phyloP scores from a whole-genome alignment of 92 coral and sea anemone species.

The Phenganax marumi region DNA sequence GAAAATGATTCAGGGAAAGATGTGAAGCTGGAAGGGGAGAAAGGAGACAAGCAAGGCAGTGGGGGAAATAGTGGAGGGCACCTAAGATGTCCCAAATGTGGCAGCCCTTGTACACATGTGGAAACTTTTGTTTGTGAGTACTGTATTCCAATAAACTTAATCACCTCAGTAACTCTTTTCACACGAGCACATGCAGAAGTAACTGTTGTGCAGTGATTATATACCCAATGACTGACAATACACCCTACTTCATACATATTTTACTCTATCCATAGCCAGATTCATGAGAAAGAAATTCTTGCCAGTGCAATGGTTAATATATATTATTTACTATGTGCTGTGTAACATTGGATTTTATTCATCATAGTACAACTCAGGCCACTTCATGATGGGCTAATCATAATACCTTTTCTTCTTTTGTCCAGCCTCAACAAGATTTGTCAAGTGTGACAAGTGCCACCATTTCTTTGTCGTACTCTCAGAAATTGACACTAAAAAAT shows the following conservation, averaged over 20 bases:
- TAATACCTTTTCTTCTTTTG: slow-evolving; percentile 9
- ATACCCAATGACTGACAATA: no score
- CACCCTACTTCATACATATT: no score
- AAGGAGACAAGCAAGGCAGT: slow-evolving; percentile 51
- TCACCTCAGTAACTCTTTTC: not conserved
- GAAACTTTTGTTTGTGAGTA: slow-evolving; percentile 55
- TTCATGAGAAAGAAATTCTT: no score
- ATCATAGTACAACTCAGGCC: no score
- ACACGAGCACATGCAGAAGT: not conserved
- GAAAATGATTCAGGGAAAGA: slow-evolving; percentile 10
- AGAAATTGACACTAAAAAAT: slow-evolving; percentile 86
- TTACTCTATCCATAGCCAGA: no score
- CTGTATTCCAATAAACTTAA: not conserved
- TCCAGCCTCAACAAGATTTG: slow-evolving; percentile 96
- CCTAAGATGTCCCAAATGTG: slow-evolving; percentile 96
- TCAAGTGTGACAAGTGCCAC: slow-evolving; percentile 95
- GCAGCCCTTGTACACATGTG: slow-evolving; percentile 90
- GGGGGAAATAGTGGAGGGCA: slow-evolving; percentile 70
- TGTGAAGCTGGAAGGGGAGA: not conserved
- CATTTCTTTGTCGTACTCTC: slow-evolving; percentile 93
- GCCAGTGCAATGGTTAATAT: no score
- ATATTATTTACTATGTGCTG: no score
- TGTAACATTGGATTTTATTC: no score
- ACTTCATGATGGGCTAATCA: no score
- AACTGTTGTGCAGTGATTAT: no score